phyloP scores from a whole-genome alignment of 2,113 vertebrate genomes.

The Clarias gariepinus region DNA sequence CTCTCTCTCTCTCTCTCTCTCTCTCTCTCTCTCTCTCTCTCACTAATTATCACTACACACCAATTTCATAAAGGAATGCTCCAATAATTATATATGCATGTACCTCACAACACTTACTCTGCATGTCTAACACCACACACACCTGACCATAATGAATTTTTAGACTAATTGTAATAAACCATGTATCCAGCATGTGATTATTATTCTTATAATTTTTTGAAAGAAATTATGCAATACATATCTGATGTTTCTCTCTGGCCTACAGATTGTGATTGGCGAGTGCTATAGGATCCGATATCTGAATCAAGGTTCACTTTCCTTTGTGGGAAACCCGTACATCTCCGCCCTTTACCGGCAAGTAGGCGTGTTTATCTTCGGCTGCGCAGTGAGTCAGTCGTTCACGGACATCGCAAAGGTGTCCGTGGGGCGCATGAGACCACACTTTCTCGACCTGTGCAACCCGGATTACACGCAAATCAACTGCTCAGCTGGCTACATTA shows the following conservation, averaged over 20 bases:
- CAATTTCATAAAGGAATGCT: slow-evolving; percentile 9
- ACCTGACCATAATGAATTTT: slow-evolving; percentile 35
- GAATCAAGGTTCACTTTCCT: slow-evolving; percentile 87
- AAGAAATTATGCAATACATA: neutral
- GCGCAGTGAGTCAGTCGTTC: slow-evolving; percentile 96
- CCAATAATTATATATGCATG: slow-evolving; percentile 41
- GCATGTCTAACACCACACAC: slow-evolving; percentile 26
- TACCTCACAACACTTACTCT: slow-evolving; percentile 31
- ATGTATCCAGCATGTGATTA: neutral
- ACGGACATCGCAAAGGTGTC: slow-evolving; percentile 99
- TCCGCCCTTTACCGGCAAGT: slow-evolving; percentile 95
- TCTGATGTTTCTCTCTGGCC: slow-evolving; percentile 7
- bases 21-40: slow-evolving; percentile 46
- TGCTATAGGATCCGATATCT: slow-evolving; percentile 92
- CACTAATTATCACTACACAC: neutral
- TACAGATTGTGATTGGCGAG: slow-evolving; percentile 92
- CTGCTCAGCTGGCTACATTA: slow-evolving; percentile 89
- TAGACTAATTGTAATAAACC: neutral
- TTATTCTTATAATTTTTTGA: neutral
- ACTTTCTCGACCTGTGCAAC: slow-evolving; percentile 88
- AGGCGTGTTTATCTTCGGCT: slow-evolving; percentile 95
- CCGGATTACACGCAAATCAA: slow-evolving; percentile 83
- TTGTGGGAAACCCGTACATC: slow-evolving; percentile 91
- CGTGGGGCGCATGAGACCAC: slow-evolving; percentile 93
- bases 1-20: slow-evolving; percentile 30